These are phyloP conservation scores for Drosophila infuscata DNA, from an alignment of 2,888 invertebrate genomes.

Conservation along the genomic window DNA sequence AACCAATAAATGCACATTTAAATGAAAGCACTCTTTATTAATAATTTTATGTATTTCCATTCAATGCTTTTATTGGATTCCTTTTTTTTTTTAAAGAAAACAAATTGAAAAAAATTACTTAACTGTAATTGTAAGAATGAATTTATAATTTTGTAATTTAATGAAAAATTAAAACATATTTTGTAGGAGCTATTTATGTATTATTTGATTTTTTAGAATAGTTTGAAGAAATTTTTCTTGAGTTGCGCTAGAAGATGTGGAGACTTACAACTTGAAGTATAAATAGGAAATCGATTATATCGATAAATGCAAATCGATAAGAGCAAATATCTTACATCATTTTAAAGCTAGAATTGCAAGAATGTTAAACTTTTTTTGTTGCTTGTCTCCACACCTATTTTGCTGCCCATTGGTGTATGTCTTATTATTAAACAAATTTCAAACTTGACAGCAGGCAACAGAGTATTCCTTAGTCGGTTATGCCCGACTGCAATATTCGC, in stretches of 20 bases:
- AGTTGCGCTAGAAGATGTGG: too few relatives aligned
- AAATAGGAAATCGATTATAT: background rate
- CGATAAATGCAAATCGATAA: background rate
- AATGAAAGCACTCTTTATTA: constrained; percentile 22
- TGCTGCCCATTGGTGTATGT: background rate
- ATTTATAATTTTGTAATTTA: background rate
- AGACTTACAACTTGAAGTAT: too few relatives aligned
- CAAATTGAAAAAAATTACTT: constrained; percentile 5
- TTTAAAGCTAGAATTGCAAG: background rate
- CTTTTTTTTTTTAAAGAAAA: constrained; percentile 19
- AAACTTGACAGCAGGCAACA: background rate
- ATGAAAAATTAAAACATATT: background rate
- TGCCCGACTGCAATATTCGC: background rate
- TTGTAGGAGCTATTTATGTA: too few relatives aligned
- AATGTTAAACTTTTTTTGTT: background rate
- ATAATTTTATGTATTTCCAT: constrained; percentile 22
- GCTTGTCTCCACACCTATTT: background rate
- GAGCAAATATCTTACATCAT: background rate
- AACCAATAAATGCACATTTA: constrained; percentile 46
- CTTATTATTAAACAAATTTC: background rate
- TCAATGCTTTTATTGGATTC: background rate
- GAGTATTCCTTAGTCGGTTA: background rate
- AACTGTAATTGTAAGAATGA: background rate
- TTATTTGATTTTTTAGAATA: background rate
- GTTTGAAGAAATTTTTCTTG: too few relatives aligned